Base-by-base conservation (phyloP, 2,888 invertebrate species). In the Entomobrya proxima region DNA sequence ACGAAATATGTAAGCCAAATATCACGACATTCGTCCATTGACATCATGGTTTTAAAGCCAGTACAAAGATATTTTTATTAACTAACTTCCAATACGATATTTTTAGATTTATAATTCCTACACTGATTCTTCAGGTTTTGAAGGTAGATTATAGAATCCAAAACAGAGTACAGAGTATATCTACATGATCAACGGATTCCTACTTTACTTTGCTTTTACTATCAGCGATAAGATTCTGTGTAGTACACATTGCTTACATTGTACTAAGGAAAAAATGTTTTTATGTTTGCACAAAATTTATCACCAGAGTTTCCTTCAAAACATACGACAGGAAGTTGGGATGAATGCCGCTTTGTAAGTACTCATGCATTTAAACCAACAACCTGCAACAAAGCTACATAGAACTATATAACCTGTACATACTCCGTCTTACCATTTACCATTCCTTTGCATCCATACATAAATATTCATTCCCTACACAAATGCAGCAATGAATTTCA, bases 321-420 rank as follows among this genome's bases (percentile, higher is more conserved):
- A 75, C 75, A 75, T n/a, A 76, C 58, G 58, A 30, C 72, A 50
- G 72, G 76, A 76, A 44, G 58, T 58, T 35, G 61, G 76, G 58
- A 76, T 61, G 58, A 76, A 76, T 61, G 76, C 40, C 61, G 76
- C 44, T 61, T 61, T 76, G 58, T 24, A 61, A 37, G 76, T 58
- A 76, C 58, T 76, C 76, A 76, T 76, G 76, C 76, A 76, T 76
- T 61, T 61, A 61, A 61, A 61, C 58, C 58, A 61, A 61, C 58
- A 61, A 30, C 58, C 30, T 61, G 58, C 58, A 32, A 61, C 58
- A 61, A 61, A 15, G 32, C 58, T 18, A 55, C 13, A 27, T n/a
- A n/a, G n/a, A n/a, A n/a, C n/a, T n/a, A n/a, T n/a, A 61, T 61
- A 32, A 32, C 58, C 58, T 32, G 30, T 32, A 5, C n/a, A 2